Base-by-base conservation (phyloP, 1,140 invertebrate species). In the Tenebrio molitor region DNA sequence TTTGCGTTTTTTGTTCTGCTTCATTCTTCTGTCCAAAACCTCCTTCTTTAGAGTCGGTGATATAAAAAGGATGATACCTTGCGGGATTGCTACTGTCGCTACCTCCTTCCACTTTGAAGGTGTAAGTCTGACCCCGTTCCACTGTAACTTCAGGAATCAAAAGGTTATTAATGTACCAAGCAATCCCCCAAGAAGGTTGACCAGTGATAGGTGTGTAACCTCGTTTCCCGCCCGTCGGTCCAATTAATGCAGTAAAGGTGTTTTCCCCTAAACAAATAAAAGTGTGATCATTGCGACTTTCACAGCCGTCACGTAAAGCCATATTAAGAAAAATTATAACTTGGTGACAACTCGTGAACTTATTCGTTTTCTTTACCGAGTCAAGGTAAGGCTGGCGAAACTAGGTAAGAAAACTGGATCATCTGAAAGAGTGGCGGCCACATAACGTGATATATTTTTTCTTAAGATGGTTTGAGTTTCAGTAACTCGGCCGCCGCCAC, bases 31-130 rank as follows among this genome's bases (percentile, higher is more conserved):
- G 92, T 0, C 90, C 91, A 77, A 90, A 94, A 1, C 94, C 95
- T 44, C 95, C 95, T 81, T 95, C 92, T 0, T 86, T 84, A 17
- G 90, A 95, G 78, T 93, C 90, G 7, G 95, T 97, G 76, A 98
- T 96, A 83, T 98, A 98, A 78, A 98, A 91, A 8, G 96, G 96
- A 85, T 98, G 96, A 83, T 95, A 97, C 88, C 87, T 89, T 21
- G 90, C 89, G 16, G 89, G 89, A 81, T 91, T 89, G 14, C 87
- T 84, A 29, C 86, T 83, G 78, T 92, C 88, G 62, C 89, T 88
- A 75, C 94, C 94, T 73, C 93, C 93, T 84, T 95, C 93, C 0
- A 96, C 90, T 10, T 89, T 84, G 80, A 97, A 98, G 36, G 91
- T 93, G 84, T 98, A 98, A 0, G 92, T 96, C 82, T 92, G 87